Base-by-base conservation (phyloP, 1,140 invertebrate genomes). In the Panagrolaimus sp. region DNA sequence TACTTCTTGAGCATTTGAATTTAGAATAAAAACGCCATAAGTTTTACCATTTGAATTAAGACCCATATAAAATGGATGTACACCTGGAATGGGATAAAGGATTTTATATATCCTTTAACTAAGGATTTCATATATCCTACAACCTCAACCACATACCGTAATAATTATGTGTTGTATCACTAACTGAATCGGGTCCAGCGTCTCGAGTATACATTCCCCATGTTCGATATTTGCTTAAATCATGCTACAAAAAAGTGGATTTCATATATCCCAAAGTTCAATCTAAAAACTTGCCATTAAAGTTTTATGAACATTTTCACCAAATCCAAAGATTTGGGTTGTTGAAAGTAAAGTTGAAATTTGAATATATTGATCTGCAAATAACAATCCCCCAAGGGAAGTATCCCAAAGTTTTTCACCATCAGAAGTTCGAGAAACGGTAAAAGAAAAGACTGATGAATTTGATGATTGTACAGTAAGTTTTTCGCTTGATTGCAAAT, bases 271-370 rank as follows among this genome's bases (percentile, higher is more conserved):
- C 32, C 32, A 38, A 38, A 4, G 7, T 38, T 7, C 32, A 4
- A 38, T 38, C 32, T 4, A 38, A 38, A 4, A 38, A 4, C 32
- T 38, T 7, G 7, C 32, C 32, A 76, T 80, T 24, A 81, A 55
- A 32, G 17, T 66, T 47, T 82, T 76, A 73, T 82, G 80, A 46
- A 82, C 89, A 88, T 85, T 91, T 89, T 88, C 87, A 15, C 92
- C 93, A 71, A 94, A 85, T 6, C 93, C 92, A 84, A n/a, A n/a
- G n/a, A 55, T 55, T 55, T 21, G 26, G 15, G 28, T 32, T 65
- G 32, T 32, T 45, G 44, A 32, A 15, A 45, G 32, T 6, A 74
- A 64, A 1, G 83, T 82, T 17, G 81, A 77, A 15, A 85, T 74
- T 75, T 85, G 83, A 52, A 85, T 78, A 63, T 84, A 85, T 72